Evolutionary conservation across 2,113 vertebrate species (phyloP), one percentile per base, ranked within the genome.

Genomic region (Nicator chloris): DNA sequence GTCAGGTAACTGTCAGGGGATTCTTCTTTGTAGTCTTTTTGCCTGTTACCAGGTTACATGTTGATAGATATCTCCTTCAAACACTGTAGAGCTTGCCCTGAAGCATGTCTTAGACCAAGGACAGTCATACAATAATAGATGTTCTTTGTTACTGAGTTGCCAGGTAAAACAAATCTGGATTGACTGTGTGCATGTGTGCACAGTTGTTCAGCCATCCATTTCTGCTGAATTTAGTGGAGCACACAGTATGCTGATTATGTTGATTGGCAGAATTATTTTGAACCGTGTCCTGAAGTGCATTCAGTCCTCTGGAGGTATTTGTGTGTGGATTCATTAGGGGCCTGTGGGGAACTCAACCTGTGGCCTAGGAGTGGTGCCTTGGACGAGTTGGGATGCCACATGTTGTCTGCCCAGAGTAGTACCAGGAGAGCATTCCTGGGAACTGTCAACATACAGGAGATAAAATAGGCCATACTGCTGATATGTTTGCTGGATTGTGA

Each of bases 191-290:
- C 73, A 10, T 85, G 69, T 89, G 87, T 78, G 90, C 65, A 7
- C 90, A 82, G 90, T 96, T 94, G 77, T 89, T 94, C 77, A 47
- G 39, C 81, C 73, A 57, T 75, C 57, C 65, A 5, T 92, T 95
- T 75, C 81, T 53, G 73, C 81, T 91, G 84, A 68, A 79, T 87
- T 93, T 69, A 85, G 77, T 68, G 42, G 84, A 82, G 61, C 65
- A 40, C 57, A 7, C 69, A 47, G n/a, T 70, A 78, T 91, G 76
- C 51, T 66, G 77, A 57, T 77, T 10, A 37, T 81, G 45, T 83
- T 86, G 90, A 79, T 56, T 82, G 87, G 65, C 92, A 91, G 90
- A 92, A 94, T 92, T 79, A 85, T 93, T 93, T 87, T 72, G 53
- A 85, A 82, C 76, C 15, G 3, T 24, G 31, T 59, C 78, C 73